Conservation (phyloP, 2,797 vertebrate species). For the Tangara arthus region DNA sequence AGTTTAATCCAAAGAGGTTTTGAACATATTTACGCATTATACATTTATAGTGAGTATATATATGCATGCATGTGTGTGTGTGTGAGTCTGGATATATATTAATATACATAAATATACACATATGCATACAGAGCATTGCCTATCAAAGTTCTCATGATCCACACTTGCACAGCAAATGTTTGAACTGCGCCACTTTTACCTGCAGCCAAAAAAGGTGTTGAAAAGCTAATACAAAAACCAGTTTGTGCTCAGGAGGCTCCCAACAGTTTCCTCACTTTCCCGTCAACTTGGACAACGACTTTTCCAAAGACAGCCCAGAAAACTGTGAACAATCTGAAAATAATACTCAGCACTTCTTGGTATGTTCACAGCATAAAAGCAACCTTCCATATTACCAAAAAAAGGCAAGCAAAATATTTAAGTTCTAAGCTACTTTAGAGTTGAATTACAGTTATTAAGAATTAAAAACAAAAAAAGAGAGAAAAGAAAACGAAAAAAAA, state of each 20-base stretch:
- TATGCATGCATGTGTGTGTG: rapidly evolving
- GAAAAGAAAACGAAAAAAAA: too few species aligned
- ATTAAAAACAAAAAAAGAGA: neutral
- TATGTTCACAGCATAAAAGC: neutral
- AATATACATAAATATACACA: neutral
- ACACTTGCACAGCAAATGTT: neutral
- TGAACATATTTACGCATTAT: neutral
- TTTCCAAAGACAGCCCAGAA: neutral
- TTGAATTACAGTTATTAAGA: neutral
- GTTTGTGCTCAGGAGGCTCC: neutral
- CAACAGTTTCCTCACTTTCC: neutral
- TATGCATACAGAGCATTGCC: neutral
- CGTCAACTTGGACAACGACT: neutral
- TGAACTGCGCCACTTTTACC: neutral
- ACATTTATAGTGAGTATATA: neutral
- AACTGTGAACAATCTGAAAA: neutral
- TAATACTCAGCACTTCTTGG: neutral
- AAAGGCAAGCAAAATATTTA: neutral
- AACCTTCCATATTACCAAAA: neutral
- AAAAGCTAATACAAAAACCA: neutral
- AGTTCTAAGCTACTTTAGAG: neutral
- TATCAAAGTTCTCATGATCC: neutral
- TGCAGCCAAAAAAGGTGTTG: neutral
- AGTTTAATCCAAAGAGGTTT: neutral
- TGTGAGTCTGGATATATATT: neutral